phyloP scores from a whole-genome alignment of 2,888 invertebrate species.

The Drepanosiphum platanoidis region DNA sequence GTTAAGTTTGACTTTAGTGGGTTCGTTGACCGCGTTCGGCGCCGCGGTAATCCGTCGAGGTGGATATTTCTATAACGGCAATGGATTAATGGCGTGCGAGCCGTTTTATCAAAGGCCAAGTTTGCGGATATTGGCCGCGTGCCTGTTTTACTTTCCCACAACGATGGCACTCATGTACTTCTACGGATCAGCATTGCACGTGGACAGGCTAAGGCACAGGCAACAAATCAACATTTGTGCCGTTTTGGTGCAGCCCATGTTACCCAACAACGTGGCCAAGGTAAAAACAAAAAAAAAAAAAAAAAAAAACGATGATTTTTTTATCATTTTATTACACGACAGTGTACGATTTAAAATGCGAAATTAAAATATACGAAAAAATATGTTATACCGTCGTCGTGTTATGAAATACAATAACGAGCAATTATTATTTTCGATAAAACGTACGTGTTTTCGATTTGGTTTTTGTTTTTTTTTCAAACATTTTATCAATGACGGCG shows the following conservation, averaged over 20 bases:
- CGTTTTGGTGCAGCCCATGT: slow-evolving; percentile 50
- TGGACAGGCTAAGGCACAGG: slow-evolving; percentile 81
- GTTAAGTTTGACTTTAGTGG: slow-evolving; percentile 83
- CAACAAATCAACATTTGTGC: slow-evolving; percentile 57
- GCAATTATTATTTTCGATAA: too few species aligned
- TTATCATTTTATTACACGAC: background rate
- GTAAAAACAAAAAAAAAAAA: too few species aligned
- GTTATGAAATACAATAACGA: too few species aligned
- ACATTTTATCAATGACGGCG: too few species aligned
- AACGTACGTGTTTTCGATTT: too few species aligned
- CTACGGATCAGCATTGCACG: slow-evolving; percentile 89
- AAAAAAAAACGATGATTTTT: too few species aligned
- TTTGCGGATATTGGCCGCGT: slow-evolving; percentile 82
- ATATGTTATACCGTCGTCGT: too few species aligned
- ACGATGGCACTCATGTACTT: slow-evolving; percentile 93
- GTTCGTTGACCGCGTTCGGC: slow-evolving; percentile 84
- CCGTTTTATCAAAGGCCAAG: slow-evolving; percentile 84
- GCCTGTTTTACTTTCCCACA: slow-evolving; percentile 89
- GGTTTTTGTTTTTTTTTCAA: too few species aligned
- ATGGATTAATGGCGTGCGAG: slow-evolving; percentile 87
- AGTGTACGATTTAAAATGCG: background rate
- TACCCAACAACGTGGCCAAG: slow-evolving; percentile 39
- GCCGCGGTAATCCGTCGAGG: slow-evolving; percentile 84
- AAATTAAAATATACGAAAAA: too few species aligned
- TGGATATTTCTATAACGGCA: slow-evolving; percentile 88